A percentile compares a stretch with the other conserved stretches of the same genome.
These are phyloP conservation scores for Cyanocitta stelleri DNA, from an alignment of 2,113 vertebrate genomes.

Conservation along the genomic window DNA sequence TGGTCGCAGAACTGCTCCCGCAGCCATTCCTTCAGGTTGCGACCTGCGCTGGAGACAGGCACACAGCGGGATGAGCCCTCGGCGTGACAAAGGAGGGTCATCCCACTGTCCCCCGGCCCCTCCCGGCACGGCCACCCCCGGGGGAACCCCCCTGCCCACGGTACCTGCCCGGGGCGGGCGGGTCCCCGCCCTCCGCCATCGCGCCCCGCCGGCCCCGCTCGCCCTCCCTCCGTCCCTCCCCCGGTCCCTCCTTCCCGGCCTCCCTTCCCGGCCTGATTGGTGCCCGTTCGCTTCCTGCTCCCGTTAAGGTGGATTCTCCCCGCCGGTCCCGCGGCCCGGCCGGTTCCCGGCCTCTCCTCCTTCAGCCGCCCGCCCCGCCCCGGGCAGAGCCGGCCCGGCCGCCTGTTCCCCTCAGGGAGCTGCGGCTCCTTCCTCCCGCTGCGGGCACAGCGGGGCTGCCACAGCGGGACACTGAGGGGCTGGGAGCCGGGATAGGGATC, in stretches of 20 bases:
- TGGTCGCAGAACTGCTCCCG: conserved; percentile 91
- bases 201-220: neutral
- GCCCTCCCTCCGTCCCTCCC: neutral
- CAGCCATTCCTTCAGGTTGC: conserved; percentile 91
- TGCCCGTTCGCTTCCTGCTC: neutral
- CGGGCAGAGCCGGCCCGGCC: neutral
- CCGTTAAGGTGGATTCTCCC: neutral
- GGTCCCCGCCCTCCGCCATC: conserved; percentile 33
- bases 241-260: neutral
- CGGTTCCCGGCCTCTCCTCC: too few species aligned
- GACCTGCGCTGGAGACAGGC: conserved; percentile 77
- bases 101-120: neutral
- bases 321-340: neutral
- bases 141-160: neutral
- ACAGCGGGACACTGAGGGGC: neutral
- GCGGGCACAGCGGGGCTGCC: neutral
- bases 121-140: neutral
- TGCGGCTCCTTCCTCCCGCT: neutral
- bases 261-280: neutral
- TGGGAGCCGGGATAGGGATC: fast-evolving
- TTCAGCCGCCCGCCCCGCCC: neutral
- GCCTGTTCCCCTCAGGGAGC: neutral
- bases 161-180: conserved; percentile 38
- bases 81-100: fast-evolving
- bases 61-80: neutral